Conservation (phyloP, 1,140 invertebrate species). For the Nomia melanderi region DNA sequence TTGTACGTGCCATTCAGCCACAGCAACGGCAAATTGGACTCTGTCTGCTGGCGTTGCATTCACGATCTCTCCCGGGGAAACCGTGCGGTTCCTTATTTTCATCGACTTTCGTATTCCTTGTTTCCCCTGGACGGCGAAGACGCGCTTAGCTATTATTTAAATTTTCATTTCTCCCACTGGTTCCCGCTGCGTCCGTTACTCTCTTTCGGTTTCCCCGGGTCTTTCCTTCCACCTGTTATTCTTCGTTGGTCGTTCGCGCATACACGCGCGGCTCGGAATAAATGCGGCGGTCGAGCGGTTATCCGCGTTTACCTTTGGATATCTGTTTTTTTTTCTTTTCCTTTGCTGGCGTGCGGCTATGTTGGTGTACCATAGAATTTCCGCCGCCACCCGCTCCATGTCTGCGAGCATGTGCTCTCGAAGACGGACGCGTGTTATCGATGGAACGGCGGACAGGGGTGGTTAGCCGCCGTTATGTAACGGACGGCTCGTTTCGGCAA, state of each 20-base stretch:
- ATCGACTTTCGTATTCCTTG: conserved; percentile 18
- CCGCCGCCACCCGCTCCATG: too few relatives aligned
- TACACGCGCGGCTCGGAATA: background rate
- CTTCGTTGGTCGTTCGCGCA: too few relatives aligned
- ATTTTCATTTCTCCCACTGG: conserved; percentile 1
- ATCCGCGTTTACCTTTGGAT: background rate
- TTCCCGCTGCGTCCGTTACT: too few relatives aligned
- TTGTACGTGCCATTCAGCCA: conserved; percentile 37
- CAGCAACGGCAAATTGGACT: conserved; percentile 41
- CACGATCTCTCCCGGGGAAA: conserved; percentile 26
- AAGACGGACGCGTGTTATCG: conserved; percentile 8
- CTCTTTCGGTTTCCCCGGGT: too few relatives aligned
- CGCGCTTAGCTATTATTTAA: conserved; percentile 20
- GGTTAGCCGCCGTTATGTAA: background rate
- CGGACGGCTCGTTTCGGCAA: background rate
- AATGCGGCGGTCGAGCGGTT: background rate
- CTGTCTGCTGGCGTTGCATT: conserved; percentile 41
- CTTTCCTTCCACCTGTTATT: too few relatives aligned
- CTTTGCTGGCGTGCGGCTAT: too few relatives aligned
- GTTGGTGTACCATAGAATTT: conserved; percentile 5
- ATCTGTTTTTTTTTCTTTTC: background rate
- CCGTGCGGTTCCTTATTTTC: conserved; percentile 16
- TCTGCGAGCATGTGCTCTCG: background rate
- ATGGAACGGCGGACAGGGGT: background rate
- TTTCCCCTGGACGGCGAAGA: background rate